Percentiles rank a stretch among this genome's conserved stretches.
Evolutionary conservation across 2,888 invertebrate species (phyloP).

Genomic region (Hemaris fuciformis): DNA sequence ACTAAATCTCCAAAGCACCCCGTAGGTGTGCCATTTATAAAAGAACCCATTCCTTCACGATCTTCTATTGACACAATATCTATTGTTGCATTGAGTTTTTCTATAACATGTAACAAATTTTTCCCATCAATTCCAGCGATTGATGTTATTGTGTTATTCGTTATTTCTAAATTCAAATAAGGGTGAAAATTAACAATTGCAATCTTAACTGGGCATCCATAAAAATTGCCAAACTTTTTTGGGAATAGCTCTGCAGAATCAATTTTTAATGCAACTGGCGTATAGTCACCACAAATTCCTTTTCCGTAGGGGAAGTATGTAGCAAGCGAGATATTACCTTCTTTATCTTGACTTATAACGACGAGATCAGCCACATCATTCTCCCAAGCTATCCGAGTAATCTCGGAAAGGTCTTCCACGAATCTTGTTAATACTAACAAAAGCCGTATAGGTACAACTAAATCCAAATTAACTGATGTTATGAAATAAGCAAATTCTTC

Average conservation of each 20-base stretch:
- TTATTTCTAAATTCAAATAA: conserved; percentile 28
- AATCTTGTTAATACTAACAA: conserved; percentile 40
- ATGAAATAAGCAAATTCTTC: conserved; percentile 42
- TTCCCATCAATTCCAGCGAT: conserved; percentile 46
- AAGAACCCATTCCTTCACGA: conserved; percentile 31
- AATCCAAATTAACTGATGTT: conserved; percentile 31
- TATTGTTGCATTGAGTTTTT: conserved; percentile 46
- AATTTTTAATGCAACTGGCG: conserved; percentile 34
- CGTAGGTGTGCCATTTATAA: conserved; percentile 34
- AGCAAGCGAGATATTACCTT: conserved; percentile 30
- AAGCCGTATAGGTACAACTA: conserved; percentile 37
- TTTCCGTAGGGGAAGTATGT: conserved; percentile 52
- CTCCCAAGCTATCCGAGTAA: conserved; percentile 44
- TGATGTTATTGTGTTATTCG: conserved; percentile 33
- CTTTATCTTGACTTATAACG: conserved; percentile 32
- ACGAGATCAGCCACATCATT: conserved; percentile 51
- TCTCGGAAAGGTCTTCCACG: conserved; percentile 25
- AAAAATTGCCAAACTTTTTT: conserved; percentile 50
- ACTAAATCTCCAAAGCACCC: conserved; percentile 42
- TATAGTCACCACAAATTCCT: conserved; percentile 41
- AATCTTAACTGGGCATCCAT: conserved; percentile 47
- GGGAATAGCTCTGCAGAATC: conserved; percentile 36
- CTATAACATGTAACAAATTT: conserved; percentile 33
- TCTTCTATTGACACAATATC: conserved; percentile 30
- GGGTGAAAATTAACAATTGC: conserved; percentile 37